Evolutionary conservation across 2,888 invertebrate species (phyloP), one percentile per base, ranked within the genome.

Genomic region (Empis livida): DNA sequence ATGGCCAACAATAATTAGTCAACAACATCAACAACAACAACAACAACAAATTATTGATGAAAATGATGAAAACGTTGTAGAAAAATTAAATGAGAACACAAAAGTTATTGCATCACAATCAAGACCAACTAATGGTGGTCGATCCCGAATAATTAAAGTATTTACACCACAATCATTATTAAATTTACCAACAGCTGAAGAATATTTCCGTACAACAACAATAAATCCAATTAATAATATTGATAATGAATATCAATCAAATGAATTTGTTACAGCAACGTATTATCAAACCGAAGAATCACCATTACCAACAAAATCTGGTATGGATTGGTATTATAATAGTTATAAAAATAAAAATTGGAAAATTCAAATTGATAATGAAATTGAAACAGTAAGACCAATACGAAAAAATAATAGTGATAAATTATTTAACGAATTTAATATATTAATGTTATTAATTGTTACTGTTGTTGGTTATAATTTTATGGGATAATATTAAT

Each of bases 251-350:
- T 45, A 40, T 17, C 51, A 53, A 45, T 46, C 49, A 13, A 53
- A 55, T 38, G 51, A 53, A 43, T 39, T 51, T 10, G 53, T 53
- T 23, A 55, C 51, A 13, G 71, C 70, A 43, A 64, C 70, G 6
- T 65, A 64, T 54, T 70, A 71, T 53, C 61, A 72, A 59, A 68
- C 70, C 57, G 69, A 67, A 47, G 70, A 73, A 59, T 68, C 71
- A 46, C 8, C 10, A 9, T 4, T 5, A 23, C 11, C 14, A 27
- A 20, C 20, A 41, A 41, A 27, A 27, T 14, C 11, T 53, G 68
- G 76, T 43, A 82, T 81, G 69, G 82, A 81, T 56, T 91, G 91
- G 91, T 91, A 91, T 65, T 90, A 84, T 63, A 82, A 82, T 54
- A 88, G 87, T 64, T 90, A 90, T 61, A 43, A 43, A 43, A 35